These are phyloP conservation scores for Orchestia grillus DNA, from an alignment of 1,140 invertebrate genomes.

Conservation along the genomic window DNA sequence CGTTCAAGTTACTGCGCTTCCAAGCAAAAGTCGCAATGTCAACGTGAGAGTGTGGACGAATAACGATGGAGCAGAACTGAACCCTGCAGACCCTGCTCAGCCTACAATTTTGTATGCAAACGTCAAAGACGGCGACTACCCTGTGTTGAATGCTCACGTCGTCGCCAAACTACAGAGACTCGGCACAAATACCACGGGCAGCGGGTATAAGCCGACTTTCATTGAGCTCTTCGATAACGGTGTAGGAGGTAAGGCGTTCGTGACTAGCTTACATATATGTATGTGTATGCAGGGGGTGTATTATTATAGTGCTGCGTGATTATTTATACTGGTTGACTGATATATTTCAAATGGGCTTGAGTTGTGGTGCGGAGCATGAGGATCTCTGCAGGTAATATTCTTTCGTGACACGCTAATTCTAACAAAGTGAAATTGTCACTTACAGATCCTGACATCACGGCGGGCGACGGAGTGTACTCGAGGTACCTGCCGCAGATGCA, in stretches of 20 bases:
- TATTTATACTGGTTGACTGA: too few species aligned
- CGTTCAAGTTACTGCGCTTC: slow-evolving; percentile 64
- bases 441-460: slow-evolving; percentile 77
- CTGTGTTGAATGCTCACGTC: slow-evolving; percentile 70
- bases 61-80: slow-evolving; percentile 59
- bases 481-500: slow-evolving; percentile 73
- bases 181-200: slow-evolving; percentile 62
- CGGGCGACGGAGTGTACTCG: slow-evolving; percentile 79
- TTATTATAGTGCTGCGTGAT: background rate
- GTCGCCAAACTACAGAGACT: slow-evolving; percentile 70
- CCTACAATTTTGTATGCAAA: slow-evolving; percentile 70
- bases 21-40: slow-evolving; percentile 63
- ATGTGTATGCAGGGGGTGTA: background rate
- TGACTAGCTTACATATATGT: background rate
- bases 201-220: slow-evolving; percentile 63
- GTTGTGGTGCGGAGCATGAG: too few species aligned
- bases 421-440: background rate
- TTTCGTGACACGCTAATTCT: too few species aligned
- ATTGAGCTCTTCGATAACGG: slow-evolving; percentile 68
- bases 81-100: slow-evolving; percentile 62
- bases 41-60: slow-evolving; percentile 66
- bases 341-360: background rate
- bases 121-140: slow-evolving; percentile 68
- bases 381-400: too few species aligned
- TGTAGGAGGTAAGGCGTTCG: slow-evolving; percentile 70